Evolutionary conservation across 2,113 vertebrate genomes (phyloP).

Genomic region (Murina feae): DNA sequence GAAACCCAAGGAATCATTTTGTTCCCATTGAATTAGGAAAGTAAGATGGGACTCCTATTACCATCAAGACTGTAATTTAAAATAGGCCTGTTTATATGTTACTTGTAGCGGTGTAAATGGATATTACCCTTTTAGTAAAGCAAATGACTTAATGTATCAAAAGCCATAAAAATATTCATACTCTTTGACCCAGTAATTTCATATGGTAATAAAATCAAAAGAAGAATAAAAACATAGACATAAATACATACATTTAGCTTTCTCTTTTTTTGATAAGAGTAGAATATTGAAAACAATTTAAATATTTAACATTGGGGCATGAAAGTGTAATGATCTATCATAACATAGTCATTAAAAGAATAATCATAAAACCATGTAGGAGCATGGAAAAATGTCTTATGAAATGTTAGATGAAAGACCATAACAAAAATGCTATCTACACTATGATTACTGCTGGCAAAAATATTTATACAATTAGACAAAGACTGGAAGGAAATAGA

Average conservation of each 20-base stretch:
- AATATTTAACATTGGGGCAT: conserved; percentile 26
- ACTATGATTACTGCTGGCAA: background rate
- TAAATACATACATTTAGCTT: background rate
- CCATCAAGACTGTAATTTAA: background rate
- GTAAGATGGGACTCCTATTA: background rate
- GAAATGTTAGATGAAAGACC: conserved; percentile 25
- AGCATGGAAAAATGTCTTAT: conserved; percentile 22
- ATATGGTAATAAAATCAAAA: conserved; percentile 27
- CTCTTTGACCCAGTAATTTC: background rate
- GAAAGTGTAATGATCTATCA: background rate
- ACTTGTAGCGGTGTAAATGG: background rate
- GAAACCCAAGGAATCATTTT: background rate
- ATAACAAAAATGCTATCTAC: background rate
- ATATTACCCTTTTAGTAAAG: background rate
- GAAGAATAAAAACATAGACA: background rate
- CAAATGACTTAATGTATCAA: conserved; percentile 12
- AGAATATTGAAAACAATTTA: conserved; percentile 39
- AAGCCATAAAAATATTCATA: conserved; percentile 8
- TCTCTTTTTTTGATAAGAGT: background rate
- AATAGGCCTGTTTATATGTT: background rate
- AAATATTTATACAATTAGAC: conserved; percentile 29
- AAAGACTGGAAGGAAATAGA: conserved; percentile 43
- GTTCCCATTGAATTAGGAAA: background rate
- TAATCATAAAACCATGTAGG: conserved; percentile 20
- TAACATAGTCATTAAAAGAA: conserved; percentile 42